phyloP scores from a whole-genome alignment of 1,140 invertebrate genomes.

The Macrobrachium rosenbergii region DNA sequence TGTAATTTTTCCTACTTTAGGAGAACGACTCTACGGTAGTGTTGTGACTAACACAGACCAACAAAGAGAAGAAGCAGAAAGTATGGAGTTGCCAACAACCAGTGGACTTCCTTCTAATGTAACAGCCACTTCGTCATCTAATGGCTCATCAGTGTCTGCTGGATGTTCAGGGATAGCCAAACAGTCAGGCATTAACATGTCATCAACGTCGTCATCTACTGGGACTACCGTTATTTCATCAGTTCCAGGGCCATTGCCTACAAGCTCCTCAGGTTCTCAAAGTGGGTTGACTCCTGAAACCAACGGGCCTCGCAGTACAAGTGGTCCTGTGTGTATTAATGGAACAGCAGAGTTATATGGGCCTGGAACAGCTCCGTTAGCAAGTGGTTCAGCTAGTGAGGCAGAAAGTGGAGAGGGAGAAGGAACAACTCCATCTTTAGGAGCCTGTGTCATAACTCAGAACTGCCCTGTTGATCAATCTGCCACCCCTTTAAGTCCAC shows the following conservation, averaged over 20 bases:
- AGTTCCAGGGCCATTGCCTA: too few species aligned
- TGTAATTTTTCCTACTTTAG: constrained; percentile 53
- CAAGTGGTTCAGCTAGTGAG: neutral
- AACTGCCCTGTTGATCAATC: constrained; percentile 51
- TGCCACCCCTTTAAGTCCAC: constrained; percentile 52
- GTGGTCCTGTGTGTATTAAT: too few species aligned
- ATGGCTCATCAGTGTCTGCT: too few species aligned
- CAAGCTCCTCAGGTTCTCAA: too few species aligned
- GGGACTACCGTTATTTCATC: too few species aligned
- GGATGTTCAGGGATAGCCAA: too few species aligned
- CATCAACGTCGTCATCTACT: too few species aligned
- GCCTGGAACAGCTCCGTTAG: neutral
- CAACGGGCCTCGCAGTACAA: too few species aligned
- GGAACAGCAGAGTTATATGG: neutral
- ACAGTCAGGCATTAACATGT: too few species aligned
- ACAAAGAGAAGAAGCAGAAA: constrained; percentile 46
- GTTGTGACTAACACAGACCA: constrained; percentile 52
- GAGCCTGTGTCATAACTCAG: constrained; percentile 46
- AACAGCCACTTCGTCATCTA: too few species aligned
- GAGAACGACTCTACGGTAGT: constrained; percentile 69
- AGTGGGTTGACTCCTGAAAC: too few species aligned
- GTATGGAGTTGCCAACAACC: constrained; percentile 40
- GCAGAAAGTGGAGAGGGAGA: constrained; percentile 14
- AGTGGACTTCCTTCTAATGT: neutral
- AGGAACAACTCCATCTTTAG: neutral